Evolutionary conservation across 2,888 invertebrate genomes (phyloP).

Genomic region (Agrotis clavis): DNA sequence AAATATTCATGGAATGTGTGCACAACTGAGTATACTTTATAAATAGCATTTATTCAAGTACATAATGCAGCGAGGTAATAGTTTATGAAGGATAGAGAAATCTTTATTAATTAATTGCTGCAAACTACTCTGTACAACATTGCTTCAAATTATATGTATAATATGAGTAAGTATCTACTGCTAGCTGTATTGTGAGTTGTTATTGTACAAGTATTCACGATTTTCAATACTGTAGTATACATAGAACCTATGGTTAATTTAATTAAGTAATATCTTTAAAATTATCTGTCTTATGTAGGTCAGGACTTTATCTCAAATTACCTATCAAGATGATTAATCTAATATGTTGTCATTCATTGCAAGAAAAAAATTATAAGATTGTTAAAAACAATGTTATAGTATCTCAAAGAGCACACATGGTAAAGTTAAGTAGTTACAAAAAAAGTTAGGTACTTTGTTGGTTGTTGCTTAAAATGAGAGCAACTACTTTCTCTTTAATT

Average conservation of each 20-base stretch:
- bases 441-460: constrained; percentile 1
- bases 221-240: not conserved
- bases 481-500: constrained; percentile 25
- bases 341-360: not conserved
- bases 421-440: not conserved
- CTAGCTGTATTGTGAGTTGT: not conserved
- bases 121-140: not conserved
- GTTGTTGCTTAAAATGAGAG: not conserved
- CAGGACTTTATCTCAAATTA: not conserved
- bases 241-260: too few species aligned
- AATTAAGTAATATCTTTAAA: too few species aligned
- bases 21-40: constrained; percentile 16
- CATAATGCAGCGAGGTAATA: constrained; percentile 9
- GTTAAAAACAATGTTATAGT: not conserved
- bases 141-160: constrained; percentile 1
- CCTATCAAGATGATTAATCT: not conserved
- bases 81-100: constrained; percentile 57
- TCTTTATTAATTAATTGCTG: constrained; percentile 14
- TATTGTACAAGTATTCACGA: not conserved
- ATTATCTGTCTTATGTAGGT: too few species aligned
- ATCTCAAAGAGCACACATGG: not conserved
- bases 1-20: constrained; percentile 23
- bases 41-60: not conserved
- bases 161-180: not conserved
- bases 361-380: constrained; percentile 10